Conservation (phyloP, 2,888 invertebrate species). For the Caenorhabditis uteleia region DNA sequence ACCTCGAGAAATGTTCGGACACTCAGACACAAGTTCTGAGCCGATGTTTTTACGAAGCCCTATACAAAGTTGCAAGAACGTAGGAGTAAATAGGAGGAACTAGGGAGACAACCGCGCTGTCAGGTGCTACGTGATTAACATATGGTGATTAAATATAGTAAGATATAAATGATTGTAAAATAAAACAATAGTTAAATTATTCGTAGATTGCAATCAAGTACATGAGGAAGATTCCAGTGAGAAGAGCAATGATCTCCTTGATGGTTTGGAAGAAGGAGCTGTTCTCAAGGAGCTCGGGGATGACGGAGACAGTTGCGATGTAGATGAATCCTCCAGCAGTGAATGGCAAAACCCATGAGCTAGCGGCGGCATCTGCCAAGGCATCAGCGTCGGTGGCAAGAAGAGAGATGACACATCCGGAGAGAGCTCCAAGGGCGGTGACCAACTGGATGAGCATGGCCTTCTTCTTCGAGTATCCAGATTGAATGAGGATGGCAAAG, state of each 20-base stretch:
- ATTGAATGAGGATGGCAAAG: conserved; percentile 96
- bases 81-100: too few relatives aligned
- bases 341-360: conserved; percentile 88
- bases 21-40: too few relatives aligned
- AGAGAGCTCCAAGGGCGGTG: conserved; percentile 91
- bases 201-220: conserved; percentile 67
- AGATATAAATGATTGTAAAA: not conserved
- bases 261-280: conserved; percentile 62
- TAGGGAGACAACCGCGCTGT: too few relatives aligned
- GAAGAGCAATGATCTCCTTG: conserved; percentile 62
- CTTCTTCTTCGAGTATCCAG: conserved; percentile 89
- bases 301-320: conserved; percentile 97
- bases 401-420: conserved; percentile 75
- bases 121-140: too few relatives aligned
- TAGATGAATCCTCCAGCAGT: conserved; percentile 86
- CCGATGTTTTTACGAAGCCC: too few relatives aligned
- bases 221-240: conserved; percentile 65
- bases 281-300: conserved; percentile 92
- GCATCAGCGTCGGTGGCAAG: conserved; percentile 60
- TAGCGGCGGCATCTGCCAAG: conserved; percentile 74
- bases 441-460: conserved; percentile 92
- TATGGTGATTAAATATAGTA: too few relatives aligned
- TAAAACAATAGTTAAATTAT: conserved; percentile 37
- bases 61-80: too few relatives aligned
- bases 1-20: too few relatives aligned